Conservation (phyloP, 2,888 invertebrate species). For the Mayetiola destructor region DNA sequence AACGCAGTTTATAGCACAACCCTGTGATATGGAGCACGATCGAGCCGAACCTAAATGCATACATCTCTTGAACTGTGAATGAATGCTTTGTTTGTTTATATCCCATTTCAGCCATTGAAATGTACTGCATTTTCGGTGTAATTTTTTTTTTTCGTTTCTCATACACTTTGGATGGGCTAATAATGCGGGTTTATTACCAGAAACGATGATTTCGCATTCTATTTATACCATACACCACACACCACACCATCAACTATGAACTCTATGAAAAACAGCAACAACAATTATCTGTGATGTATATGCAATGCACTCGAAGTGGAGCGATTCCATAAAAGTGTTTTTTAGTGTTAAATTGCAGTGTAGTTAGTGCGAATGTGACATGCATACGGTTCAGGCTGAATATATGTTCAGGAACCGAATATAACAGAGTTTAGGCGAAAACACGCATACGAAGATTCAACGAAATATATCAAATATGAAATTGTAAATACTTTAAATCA, state of each 20-base stretch:
- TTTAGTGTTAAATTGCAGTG: too few species aligned
- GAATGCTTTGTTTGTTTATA: constrained; percentile 1
- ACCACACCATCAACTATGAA: background rate
- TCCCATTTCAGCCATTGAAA: background rate
- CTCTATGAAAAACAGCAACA: too few species aligned
- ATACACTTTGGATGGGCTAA: background rate
- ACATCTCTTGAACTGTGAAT: too few species aligned
- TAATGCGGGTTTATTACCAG: background rate
- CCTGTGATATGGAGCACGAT: too few species aligned
- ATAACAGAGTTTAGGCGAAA: too few species aligned
- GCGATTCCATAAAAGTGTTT: background rate
- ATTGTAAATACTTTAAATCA: constrained; percentile 1
- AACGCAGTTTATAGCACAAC: background rate
- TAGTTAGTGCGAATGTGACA: too few species aligned
- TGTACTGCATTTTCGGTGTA: background rate
- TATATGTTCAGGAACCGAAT: too few species aligned
- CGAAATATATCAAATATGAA: background rate
- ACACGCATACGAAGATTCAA: too few species aligned
- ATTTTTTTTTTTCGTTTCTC: background rate
- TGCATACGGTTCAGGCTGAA: too few species aligned
- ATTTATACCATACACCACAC: background rate
- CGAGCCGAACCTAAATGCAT: too few species aligned
- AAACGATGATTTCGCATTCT: background rate
- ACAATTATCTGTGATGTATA: background rate
- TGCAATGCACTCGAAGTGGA: background rate